Evolutionary conservation across 1,140 invertebrate genomes (phyloP).

Genomic region (Heterodera carotae): DNA sequence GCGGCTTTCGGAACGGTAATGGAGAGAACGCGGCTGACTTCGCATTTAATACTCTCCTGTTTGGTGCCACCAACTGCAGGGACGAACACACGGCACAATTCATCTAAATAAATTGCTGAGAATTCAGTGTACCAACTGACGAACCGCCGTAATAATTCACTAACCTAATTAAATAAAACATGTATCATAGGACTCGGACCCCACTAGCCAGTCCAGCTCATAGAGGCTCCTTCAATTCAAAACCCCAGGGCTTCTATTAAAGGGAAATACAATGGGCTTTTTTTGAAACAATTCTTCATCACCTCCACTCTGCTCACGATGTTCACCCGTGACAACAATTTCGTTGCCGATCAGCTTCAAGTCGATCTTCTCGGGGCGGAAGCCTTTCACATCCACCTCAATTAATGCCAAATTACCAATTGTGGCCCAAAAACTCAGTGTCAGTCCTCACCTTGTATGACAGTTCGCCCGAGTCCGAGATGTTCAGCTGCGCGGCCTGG

Average conservation of each 20-base stretch:
- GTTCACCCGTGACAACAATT: conserved; percentile 33
- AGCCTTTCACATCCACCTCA: conserved; percentile 31
- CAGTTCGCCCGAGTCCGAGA: conserved; percentile 21
- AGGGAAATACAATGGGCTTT: no score
- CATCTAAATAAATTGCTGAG: no score
- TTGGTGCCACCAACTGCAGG: conserved; percentile 5
- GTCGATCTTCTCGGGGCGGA: conserved; percentile 34
- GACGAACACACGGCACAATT: conserved; percentile 9
- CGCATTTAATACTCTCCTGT: conserved; percentile 7
- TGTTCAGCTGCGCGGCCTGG: conserved; percentile 8
- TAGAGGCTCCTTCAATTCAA: no score
- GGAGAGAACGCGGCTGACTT: neutral
- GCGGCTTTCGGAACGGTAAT: no score
- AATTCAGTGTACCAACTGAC: conserved; percentile 16
- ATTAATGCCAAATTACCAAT: neutral
- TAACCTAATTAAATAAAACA: no score
- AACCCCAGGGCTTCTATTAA: no score
- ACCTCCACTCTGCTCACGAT: conserved; percentile 19
- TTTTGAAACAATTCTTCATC: neutral
- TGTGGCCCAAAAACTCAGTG: neutral
- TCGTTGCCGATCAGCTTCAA: conserved; percentile 35
- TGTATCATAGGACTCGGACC: no score
- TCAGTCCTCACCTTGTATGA: conserved; percentile 16
- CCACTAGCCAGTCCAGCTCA: no score
- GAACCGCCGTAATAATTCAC: neutral